Evolutionary conservation across 2,113 vertebrate genomes (phyloP), one percentile per base, ranked within the genome.

Genomic region (Bujurquina vittata): DNA sequence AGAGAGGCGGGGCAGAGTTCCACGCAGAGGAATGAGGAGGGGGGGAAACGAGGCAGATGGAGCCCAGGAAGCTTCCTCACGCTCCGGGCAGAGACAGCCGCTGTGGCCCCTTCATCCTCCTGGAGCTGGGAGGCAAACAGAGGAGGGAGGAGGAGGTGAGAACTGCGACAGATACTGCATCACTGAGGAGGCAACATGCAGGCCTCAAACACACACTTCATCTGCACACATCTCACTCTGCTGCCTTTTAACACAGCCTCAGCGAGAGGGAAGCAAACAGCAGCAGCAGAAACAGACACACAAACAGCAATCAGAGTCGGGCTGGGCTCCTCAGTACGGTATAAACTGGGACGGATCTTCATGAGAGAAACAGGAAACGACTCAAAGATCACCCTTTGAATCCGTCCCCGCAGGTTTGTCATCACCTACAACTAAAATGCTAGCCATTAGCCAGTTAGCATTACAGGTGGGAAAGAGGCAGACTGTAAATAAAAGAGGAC

Each of bases 91-190:
- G 54, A 63, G 60, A 10, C 55, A 62, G 77, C 46, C 4, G 46
- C 87, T 80, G 88, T 77, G 75, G 69, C 79, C 59, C 40, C 87
- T 77, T 79, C 94, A 92, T 92, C 88, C 85, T 92, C 63, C 85
- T 87, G 87, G 83, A 85, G 77, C 84, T 17, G n/a, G 84, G 78
- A 83, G 22, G 57, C 15, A 69, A 22, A n/a, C 43, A 57, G 20
- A 18, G 56, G n/a, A 37, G 15, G 5, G 18, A 15, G 22, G 43
- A 46, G 29, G 57, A 0, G 1, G 23, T 23, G 12, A 79, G 54
- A 67, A 35, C 57, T 61, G 67, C 37, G 56, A 73, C 63, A 80
- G 26, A 65, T 43, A 43, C 73, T 43, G 74, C 74, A 76, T 58
- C 56, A 76, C 14, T 6, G 37, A 76, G 74, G 74, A 54, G 23